These are phyloP conservation scores for Ceraclea dissimilis DNA, from an alignment of 2,888 invertebrate genomes.

Conservation along the genomic window DNA sequence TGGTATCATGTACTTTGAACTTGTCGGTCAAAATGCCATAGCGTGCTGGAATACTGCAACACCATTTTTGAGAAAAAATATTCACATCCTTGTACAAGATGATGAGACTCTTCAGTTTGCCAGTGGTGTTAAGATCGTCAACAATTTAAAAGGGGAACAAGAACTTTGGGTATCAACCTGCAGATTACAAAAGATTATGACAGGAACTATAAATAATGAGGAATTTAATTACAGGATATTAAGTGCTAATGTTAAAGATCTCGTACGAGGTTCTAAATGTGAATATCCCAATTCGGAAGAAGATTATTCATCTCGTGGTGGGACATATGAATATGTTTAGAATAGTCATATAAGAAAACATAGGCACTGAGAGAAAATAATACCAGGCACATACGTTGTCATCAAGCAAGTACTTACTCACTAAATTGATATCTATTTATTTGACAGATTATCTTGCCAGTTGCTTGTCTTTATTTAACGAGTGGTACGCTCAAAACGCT, in stretches of 20 bases:
- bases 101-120: slow-evolving; percentile 60
- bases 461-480: too few relatives aligned
- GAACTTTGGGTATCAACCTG: slow-evolving; percentile 62
- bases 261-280: slow-evolving; percentile 53
- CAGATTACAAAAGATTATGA: slow-evolving; percentile 61
- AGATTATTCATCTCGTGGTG: too few relatives aligned
- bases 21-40: slow-evolving; percentile 59
- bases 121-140: slow-evolving; percentile 63
- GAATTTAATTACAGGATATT: slow-evolving; percentile 65
- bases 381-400: too few relatives aligned
- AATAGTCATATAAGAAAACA: too few relatives aligned
- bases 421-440: too few relatives aligned
- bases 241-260: slow-evolving; percentile 51
- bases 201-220: slow-evolving; percentile 45
- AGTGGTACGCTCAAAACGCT: too few relatives aligned
- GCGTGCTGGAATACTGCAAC: slow-evolving; percentile 66
- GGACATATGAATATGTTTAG: too few relatives aligned
- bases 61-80: slow-evolving; percentile 49
- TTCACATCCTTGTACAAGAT: slow-evolving; percentile 50
- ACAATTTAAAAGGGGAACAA: slow-evolving; percentile 47
- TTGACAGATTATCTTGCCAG: too few relatives aligned
- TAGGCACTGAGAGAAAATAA: too few relatives aligned
- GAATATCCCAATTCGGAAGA: too few relatives aligned
- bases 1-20: slow-evolving; percentile 64
- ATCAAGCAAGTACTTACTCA: too few relatives aligned